Base-by-base conservation (phyloP, 2,113 vertebrate species). In the Alaudala cheleensis region DNA sequence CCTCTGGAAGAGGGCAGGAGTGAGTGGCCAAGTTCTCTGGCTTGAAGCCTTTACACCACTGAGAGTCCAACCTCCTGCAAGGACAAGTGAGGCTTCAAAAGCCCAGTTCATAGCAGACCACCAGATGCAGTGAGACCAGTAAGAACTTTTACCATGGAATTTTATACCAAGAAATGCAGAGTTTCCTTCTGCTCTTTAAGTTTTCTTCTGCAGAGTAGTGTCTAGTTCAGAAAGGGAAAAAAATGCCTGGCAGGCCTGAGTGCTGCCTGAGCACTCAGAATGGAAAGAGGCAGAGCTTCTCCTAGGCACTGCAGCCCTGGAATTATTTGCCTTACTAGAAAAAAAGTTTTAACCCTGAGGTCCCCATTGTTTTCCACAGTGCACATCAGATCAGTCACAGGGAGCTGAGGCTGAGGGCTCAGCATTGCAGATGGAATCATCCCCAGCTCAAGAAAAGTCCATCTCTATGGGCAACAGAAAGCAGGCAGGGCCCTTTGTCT, bases 171-270 rank as follows among this genome's bases (percentile, higher is more conserved):
- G 50, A 92, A 72, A 72, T n/a, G 14, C 61, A 77, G 49, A 50
- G n/a, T 70, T 92, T 67, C 53, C 50, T 91, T 81, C 65, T 81
- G 40, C 81, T 90, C n/a, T 50, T 88, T 42, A 70, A 81, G 53
- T 56, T 57, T 86, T 37, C 42, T 87, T 96, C 39, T 3, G 0
- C 11, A 14, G 44, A 61, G 23, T 24, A 54, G 60, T 86, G 77
- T 76, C 72, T 78, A 42, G 58, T 86, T 92, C 81, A 95, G 81
- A 96, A 93, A 88, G 42, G 95, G 78, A 81, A 94, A 97, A 97
- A 94, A 96, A 95, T 95, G 92, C 64, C 81, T 89, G 95, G 93
- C 90, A 94, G 0, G 76, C 39, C 81, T 40, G 44, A 90, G 51
- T 4, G 5, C 56, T 84, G 85, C 86, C 79, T 50, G 39, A 79